Evolutionary conservation across 1,140 invertebrate genomes (phyloP).

Genomic region (Homarus americanus): DNA sequence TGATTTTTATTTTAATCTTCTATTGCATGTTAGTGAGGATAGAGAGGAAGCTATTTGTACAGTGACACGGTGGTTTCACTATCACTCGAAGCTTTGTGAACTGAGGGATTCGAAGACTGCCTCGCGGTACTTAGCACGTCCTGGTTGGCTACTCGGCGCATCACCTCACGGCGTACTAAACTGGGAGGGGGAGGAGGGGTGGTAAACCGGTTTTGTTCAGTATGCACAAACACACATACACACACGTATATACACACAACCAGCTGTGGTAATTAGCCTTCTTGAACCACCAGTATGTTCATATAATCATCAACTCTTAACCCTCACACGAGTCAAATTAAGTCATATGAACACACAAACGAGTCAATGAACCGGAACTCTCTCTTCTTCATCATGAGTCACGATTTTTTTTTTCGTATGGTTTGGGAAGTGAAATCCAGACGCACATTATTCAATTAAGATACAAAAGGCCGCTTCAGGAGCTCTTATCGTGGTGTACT

Average conservation of each 20-base stretch:
- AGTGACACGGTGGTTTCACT: no score
- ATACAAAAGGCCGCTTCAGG: constrained; percentile 6
- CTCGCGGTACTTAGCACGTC: background rate
- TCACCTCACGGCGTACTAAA: constrained; percentile 35
- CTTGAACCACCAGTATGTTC: no score
- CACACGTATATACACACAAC: no score
- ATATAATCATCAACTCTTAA: no score
- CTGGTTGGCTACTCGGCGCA: constrained; percentile 30
- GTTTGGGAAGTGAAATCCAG: constrained; percentile 7
- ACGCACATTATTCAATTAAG: constrained; percentile 33
- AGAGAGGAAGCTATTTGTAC: no score
- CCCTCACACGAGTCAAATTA: no score
- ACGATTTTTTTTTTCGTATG: constrained; percentile 15
- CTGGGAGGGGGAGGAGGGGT: no score
- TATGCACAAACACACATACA: no score
- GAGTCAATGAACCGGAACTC: background rate
- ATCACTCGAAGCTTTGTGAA: constrained; percentile 18
- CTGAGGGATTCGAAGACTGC: background rate
- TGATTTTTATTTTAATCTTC: no score
- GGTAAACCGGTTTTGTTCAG: no score
- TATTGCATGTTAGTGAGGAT: no score
- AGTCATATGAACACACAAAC: background rate
- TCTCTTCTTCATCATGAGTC: background rate
- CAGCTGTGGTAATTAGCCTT: no score
- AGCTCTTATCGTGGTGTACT: constrained; percentile 3